phyloP scores from a whole-genome alignment of 2,113 vertebrate genomes.

The Clarias batrachus region DNA sequence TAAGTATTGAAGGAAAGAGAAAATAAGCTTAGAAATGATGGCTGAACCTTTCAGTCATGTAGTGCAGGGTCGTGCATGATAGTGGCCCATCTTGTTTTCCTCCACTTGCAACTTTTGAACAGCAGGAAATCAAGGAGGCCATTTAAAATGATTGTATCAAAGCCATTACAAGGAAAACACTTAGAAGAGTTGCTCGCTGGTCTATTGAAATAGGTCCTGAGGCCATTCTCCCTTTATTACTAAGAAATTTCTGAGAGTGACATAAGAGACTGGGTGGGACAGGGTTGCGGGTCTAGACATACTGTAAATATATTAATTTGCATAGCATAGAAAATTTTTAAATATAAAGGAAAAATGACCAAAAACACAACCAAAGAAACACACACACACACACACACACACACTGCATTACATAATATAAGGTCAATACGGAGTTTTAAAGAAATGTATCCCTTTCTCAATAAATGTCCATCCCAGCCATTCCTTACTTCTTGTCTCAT shows the following conservation, averaged over 20 bases:
- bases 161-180: constrained; percentile 53
- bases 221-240: constrained; percentile 43
- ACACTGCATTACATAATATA: not conserved
- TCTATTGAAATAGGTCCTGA: constrained; percentile 34
- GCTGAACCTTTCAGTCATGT: constrained; percentile 32
- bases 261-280: not conserved
- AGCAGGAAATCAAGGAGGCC: constrained; percentile 53
- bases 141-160: constrained; percentile 54
- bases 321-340: not conserved
- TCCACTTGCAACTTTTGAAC: constrained; percentile 41
- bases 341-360: not conserved
- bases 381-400: no score
- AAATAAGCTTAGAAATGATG: constrained; percentile 35
- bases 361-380: not conserved
- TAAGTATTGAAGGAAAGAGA: constrained; percentile 25
- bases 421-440: not conserved
- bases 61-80: constrained; percentile 16
- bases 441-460: not conserved
- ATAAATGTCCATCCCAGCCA: not conserved
- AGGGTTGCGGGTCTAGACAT: not conserved
- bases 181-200: constrained; percentile 41
- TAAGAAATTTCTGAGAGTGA: constrained; percentile 11
- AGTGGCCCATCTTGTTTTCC: constrained; percentile 35
- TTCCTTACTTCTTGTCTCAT: constrained; percentile 6
- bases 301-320: not conserved